These are phyloP conservation scores for Calephelis virginiensis DNA, from an alignment of 1,140 invertebrate species.

Conservation along the genomic window DNA sequence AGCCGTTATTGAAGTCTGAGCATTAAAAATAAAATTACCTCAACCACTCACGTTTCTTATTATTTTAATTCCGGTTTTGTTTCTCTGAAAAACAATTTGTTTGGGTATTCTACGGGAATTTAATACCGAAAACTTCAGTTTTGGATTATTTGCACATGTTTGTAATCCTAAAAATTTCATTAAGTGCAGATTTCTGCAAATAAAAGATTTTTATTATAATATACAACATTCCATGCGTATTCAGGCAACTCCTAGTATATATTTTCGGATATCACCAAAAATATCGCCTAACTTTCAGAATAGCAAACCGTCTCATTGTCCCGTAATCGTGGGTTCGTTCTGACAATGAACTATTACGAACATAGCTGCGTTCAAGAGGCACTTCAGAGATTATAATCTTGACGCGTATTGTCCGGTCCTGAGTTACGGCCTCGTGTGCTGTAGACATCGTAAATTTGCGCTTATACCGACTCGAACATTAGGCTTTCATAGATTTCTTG, in stretches of 20 bases:
- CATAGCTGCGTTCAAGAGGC: conserved; percentile 33
- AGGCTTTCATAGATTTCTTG: conserved; percentile 30
- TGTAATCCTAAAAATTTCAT: too few species aligned
- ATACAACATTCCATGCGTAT: neutral
- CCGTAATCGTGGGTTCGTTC: conserved; percentile 33
- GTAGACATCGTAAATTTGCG: conserved; percentile 41
- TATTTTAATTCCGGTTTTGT: too few species aligned
- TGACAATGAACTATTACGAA: conserved; percentile 36
- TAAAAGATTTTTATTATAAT: too few species aligned
- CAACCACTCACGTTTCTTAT: too few species aligned
- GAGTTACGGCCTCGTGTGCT: conserved; percentile 36
- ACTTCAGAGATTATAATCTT: conserved; percentile 47
- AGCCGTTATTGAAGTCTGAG: too few species aligned
- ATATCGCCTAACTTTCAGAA: conserved; percentile 31
- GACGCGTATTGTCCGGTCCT: conserved; percentile 42
- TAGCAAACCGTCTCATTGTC: conserved; percentile 28
- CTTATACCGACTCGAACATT: conserved; percentile 27
- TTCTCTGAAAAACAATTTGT: too few species aligned
- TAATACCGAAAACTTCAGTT: too few species aligned
- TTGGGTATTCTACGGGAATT: too few species aligned
- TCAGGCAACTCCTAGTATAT: neutral
- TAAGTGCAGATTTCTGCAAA: too few species aligned
- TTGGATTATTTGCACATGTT: too few species aligned
- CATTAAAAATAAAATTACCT: too few species aligned
- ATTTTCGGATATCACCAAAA: neutral